A percentile compares a stretch with the other conserved stretches of the same genome.
Conservation (phyloP, 2,888 invertebrate species). For the Acholoe squamosa region DNA sequence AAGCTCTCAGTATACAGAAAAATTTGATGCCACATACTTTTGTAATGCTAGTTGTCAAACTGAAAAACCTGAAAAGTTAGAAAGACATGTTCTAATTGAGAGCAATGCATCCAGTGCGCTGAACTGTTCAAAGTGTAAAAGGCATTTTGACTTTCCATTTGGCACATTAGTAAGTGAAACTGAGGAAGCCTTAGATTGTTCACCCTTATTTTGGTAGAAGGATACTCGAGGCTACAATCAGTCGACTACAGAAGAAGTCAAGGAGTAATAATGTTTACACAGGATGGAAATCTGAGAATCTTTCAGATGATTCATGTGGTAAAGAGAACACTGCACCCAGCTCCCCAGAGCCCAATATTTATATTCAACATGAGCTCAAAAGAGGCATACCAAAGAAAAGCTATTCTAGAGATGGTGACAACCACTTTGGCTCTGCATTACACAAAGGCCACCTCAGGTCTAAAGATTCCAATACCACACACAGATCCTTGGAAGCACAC, state of each 20-base stretch:
- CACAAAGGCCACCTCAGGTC: background rate
- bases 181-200: background rate
- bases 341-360: no score
- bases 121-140: background rate
- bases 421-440: no score
- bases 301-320: no score
- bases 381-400: no score
- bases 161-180: background rate
- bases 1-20: background rate
- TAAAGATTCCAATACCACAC: background rate
- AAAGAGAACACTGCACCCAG: no score
- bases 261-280: background rate
- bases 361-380: no score
- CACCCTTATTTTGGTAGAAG: background rate
- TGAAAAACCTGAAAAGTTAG: background rate
- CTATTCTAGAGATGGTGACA: no score
- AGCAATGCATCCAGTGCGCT: background rate
- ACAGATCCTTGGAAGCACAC: background rate
- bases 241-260: slow-evolving; percentile 46
- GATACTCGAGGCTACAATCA: slow-evolving; percentile 53
- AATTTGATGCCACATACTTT: slow-evolving; percentile 33
- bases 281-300: background rate
- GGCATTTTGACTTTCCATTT: background rate
- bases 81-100: background rate
- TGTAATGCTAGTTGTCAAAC: slow-evolving; percentile 29